Percentiles rank a stretch among this genome's conserved stretches.
Conservation (phyloP, 2,888 invertebrate genomes). For the Sarcophaga subvicina region DNA sequence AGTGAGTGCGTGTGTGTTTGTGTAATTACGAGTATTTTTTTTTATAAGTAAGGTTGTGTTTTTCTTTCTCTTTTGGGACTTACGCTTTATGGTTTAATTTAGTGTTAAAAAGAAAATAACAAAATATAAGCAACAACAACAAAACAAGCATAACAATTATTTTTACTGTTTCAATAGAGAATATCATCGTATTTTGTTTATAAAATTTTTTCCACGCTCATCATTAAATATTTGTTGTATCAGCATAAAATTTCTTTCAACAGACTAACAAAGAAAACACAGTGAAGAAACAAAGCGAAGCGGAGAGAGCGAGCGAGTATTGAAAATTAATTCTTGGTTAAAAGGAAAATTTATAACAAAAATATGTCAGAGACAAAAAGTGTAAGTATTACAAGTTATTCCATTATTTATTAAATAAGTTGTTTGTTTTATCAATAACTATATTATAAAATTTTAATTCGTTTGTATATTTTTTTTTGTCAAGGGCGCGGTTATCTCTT, state of each 20-base stretch:
- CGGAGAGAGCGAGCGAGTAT: neutral
- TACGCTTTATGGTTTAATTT: constrained; percentile 37
- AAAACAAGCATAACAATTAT: constrained; percentile 39
- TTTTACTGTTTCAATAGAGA: constrained; percentile 29
- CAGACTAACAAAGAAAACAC: neutral
- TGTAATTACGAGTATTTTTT: too few relatives aligned
- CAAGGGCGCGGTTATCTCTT: constrained; percentile 68
- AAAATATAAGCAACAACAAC: constrained; percentile 19
- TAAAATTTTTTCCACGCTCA: neutral
- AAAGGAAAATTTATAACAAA: neutral
- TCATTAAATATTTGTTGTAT: constrained; percentile 30
- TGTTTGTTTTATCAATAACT: neutral
- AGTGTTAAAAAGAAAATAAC: constrained; percentile 6
- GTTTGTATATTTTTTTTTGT: constrained; percentile 32
- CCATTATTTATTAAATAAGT: neutral
- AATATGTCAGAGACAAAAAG: constrained; percentile 80
- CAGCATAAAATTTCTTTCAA: constrained; percentile 27
- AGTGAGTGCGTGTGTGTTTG: constrained; percentile 19
- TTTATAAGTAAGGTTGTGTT: too few relatives aligned
- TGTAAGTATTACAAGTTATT: constrained; percentile 72
- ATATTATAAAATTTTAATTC: neutral
- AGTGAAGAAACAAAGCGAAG: neutral
- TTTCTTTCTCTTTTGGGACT: constrained; percentile 27
- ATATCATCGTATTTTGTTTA: neutral
- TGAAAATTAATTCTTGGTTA: neutral